Evolutionary conservation across 2,888 invertebrate species (phyloP).

Genomic region (Cyclophora albipunctata): DNA sequence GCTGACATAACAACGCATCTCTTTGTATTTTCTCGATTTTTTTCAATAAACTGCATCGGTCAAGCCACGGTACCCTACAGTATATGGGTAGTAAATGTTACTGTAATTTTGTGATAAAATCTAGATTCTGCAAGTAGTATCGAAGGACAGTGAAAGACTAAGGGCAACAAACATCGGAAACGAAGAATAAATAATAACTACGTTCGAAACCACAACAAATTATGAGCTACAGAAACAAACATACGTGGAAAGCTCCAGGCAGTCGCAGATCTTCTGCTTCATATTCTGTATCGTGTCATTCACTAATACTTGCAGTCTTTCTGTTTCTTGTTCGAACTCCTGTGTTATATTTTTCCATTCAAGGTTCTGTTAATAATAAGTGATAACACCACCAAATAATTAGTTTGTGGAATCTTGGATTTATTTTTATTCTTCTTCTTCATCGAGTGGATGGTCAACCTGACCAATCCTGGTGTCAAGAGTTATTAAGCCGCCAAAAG

Average conservation of each 20-base stretch:
- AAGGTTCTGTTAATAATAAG: conserved; percentile 36
- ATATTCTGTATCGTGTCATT: conserved; percentile 47
- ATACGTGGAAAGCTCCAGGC: conserved; percentile 52
- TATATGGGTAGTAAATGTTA: neutral
- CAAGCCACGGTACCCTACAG: conserved; percentile 57
- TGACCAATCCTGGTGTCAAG: too few relatives aligned
- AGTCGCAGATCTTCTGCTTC: conserved; percentile 47
- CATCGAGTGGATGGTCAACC: too few relatives aligned
- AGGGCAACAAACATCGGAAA: too few relatives aligned
- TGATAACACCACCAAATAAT: too few relatives aligned
- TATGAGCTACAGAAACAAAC: conserved; percentile 4
- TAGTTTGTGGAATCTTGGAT: too few relatives aligned
- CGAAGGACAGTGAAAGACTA: too few relatives aligned
- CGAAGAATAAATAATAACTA: too few relatives aligned
- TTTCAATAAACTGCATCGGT: conserved; percentile 48
- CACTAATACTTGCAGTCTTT: conserved; percentile 46
- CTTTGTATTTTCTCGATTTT: conserved; percentile 53
- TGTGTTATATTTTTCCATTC: conserved; percentile 54
- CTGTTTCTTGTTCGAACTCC: conserved; percentile 55
- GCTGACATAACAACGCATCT: conserved; percentile 44
- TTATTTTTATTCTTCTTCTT: too few relatives aligned
- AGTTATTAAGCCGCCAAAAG: too few relatives aligned
- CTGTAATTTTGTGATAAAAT: too few relatives aligned
- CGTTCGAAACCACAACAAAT: too few relatives aligned
- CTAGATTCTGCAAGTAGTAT: too few relatives aligned